A percentile compares a stretch with the other conserved stretches of the same genome.
Evolutionary conservation across 2,113 vertebrate species (phyloP).

Genomic region (Porphyrio hochstetteri): DNA sequence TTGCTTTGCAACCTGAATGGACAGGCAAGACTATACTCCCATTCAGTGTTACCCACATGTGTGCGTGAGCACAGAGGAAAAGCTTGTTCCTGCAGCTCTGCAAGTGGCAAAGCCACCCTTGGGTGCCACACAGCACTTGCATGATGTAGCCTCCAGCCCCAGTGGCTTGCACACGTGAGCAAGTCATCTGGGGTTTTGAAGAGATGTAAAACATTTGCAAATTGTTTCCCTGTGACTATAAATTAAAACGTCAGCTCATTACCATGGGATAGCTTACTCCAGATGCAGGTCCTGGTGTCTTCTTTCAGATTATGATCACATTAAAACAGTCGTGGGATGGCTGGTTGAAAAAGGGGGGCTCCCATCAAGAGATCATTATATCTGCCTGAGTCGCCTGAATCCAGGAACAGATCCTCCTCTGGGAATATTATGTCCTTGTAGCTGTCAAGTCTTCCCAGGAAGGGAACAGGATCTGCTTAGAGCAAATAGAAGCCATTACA

Average conservation of each 20-base stretch:
- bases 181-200: background rate
- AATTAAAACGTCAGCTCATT: background rate
- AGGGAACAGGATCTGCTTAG: conserved; percentile 31
- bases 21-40: background rate
- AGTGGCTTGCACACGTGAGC: background rate
- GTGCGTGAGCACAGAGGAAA: background rate
- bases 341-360: background rate
- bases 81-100: background rate
- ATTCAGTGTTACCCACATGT: accelerated
- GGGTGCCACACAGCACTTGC: background rate
- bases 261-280: background rate
- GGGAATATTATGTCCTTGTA: conserved; percentile 46
- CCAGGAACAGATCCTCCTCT: background rate
- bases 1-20: background rate
- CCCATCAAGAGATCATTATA: background rate
- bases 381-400: background rate
- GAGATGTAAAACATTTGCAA: background rate
- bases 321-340: background rate
- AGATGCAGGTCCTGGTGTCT: background rate
- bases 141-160: background rate
- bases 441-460: background rate
- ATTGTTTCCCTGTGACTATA: background rate
- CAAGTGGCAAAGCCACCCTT: background rate
- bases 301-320: conserved; percentile 16
- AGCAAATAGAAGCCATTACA: conserved; percentile 35